Conservation (phyloP, 2,797 vertebrate species). For the Tapera naevia region DNA sequence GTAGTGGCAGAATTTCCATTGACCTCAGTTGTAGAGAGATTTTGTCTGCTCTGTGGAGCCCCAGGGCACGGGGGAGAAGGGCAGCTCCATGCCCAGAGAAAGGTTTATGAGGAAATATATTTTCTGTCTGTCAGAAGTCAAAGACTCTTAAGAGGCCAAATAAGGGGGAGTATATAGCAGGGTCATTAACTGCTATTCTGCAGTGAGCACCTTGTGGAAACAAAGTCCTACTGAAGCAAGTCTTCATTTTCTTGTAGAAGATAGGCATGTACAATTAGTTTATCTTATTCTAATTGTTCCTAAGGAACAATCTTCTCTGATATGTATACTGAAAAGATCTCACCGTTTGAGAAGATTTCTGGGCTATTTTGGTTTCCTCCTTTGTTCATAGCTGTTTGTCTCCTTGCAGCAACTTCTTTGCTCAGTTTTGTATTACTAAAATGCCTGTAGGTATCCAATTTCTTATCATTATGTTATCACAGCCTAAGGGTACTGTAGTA, state of each 20-base stretch:
- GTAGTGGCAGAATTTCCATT: neutral
- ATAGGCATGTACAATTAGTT: neutral
- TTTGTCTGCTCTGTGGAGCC: neutral
- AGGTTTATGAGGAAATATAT: neutral
- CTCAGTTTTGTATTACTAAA: neutral
- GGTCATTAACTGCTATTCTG: neutral
- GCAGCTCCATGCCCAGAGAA: neutral
- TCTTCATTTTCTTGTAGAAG: neutral
- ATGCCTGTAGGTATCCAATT: neutral
- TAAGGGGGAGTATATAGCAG: neutral
- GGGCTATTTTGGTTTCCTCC: neutral
- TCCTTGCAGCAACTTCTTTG: neutral
- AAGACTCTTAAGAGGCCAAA: neutral
- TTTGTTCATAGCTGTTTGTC: neutral
- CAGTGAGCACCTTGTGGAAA: neutral
- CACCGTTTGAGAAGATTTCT: neutral
- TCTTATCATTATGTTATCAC: neutral
- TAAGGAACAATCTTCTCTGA: neutral
- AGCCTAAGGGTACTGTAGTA: neutral
- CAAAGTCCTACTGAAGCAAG: neutral
- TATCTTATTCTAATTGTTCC: neutral
- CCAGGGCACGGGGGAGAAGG: neutral
- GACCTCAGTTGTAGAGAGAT: neutral
- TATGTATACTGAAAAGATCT: neutral
- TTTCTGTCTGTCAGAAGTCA: neutral